Percentiles rank a stretch among this genome's conserved stretches.
Conservation (phyloP, 2,888 invertebrate genomes). For the Iphiclides podalirius region DNA sequence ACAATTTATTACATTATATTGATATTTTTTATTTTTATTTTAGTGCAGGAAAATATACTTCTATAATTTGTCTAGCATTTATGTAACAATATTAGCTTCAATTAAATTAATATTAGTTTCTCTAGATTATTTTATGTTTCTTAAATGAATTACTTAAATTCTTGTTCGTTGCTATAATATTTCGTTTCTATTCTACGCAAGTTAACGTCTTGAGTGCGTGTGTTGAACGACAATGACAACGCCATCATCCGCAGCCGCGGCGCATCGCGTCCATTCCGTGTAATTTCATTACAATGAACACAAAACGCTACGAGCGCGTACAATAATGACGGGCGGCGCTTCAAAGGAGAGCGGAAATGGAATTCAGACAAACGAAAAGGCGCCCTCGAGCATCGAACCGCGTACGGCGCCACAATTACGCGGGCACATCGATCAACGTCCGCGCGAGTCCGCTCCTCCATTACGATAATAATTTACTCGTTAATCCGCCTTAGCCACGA, state of each 20-base stretch:
- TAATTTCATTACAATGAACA: not conserved
- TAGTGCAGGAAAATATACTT: no score
- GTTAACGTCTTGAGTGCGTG: no score
- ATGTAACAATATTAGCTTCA: no score
- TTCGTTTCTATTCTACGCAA: no score
- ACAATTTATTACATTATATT: no score
- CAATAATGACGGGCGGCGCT: not conserved
- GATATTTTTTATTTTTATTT: no score
- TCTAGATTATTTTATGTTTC: no score
- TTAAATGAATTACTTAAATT: no score
- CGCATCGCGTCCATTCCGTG: no score
- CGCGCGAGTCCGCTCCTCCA: not conserved
- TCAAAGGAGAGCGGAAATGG: conserved; percentile 12
- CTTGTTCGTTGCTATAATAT: no score
- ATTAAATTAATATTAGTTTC: no score
- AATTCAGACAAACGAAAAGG: conserved; percentile 8
- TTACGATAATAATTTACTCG: conserved; percentile 17
- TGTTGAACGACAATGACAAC: not conserved
- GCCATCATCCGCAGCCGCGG: not conserved
- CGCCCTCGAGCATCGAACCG: conserved; percentile 11
- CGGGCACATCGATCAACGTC: conserved; percentile 14
- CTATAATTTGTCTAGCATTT: no score
- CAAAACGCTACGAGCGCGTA: not conserved
- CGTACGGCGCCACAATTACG: conserved; percentile 2
- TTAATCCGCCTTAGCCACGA: conserved; percentile 10